Conservation (phyloP, 2,797 vertebrate genomes). For the Oreochromis mossambicus region DNA sequence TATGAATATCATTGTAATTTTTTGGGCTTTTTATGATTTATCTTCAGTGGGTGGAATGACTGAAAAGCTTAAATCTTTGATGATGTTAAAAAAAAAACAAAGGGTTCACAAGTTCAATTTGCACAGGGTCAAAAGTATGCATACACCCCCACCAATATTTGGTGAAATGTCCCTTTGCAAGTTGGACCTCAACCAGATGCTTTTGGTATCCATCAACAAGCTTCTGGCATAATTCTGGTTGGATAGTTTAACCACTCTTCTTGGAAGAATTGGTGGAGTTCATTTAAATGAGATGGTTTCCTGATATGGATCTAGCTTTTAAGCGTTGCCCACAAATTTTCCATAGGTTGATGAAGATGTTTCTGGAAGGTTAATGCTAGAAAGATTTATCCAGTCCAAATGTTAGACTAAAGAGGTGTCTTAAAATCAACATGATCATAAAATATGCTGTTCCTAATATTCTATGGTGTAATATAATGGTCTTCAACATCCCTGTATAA, state of each 20-base stretch:
- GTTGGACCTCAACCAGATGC: background rate
- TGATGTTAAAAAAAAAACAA: background rate
- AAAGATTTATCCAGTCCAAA: background rate
- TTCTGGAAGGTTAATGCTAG: background rate
- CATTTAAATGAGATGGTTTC: background rate
- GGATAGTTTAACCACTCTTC: background rate
- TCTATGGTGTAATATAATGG: background rate
- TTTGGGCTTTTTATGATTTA: background rate
- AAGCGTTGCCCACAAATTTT: background rate
- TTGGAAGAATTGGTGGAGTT: background rate
- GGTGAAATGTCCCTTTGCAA: background rate
- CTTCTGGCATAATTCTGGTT: background rate
- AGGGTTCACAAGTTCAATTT: background rate
- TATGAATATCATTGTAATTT: accelerated
- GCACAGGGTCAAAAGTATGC: background rate
- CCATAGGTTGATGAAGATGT: background rate
- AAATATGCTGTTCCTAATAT: background rate
- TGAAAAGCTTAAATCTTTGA: background rate
- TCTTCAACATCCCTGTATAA: background rate
- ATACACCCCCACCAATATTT: background rate
- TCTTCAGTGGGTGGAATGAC: background rate
- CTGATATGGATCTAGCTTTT: background rate
- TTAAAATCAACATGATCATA: background rate
- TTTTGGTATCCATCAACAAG: background rate
- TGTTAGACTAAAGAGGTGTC: background rate